phyloP scores from a whole-genome alignment of 2,113 vertebrate species.

The Laterallus jamaicensis region DNA sequence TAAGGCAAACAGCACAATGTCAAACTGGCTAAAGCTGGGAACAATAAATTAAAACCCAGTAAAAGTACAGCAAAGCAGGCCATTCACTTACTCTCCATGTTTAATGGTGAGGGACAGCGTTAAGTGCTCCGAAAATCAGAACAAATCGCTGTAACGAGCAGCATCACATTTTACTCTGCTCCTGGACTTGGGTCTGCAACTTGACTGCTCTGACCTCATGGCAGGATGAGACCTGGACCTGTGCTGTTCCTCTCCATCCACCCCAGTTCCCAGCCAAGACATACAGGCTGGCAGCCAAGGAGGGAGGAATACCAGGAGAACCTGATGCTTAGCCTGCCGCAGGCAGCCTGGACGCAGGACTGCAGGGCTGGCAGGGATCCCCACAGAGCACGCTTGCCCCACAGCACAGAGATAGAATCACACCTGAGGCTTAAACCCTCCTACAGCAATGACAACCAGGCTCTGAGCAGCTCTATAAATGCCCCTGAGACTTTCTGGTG shows the following conservation, averaged over 20 bases:
- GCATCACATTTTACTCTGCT: not conserved
- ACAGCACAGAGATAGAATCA: not conserved
- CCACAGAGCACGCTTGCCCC: not conserved
- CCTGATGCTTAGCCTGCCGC: fast-evolving
- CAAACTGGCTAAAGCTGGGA: not conserved
- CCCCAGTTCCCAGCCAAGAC: not conserved
- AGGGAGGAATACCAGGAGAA: not conserved
- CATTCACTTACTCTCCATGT: not conserved
- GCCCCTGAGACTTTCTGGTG: not conserved
- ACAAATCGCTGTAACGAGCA: not conserved
- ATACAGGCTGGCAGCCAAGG: fast-evolving
- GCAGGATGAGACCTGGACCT: not conserved
- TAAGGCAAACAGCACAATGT: not conserved
- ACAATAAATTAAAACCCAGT: not conserved
- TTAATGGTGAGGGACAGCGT: not conserved
- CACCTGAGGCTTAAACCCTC: not conserved
- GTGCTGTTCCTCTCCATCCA: fast-evolving
- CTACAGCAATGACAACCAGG: fast-evolving
- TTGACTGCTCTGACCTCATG: not conserved
- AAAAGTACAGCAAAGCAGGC: not conserved
- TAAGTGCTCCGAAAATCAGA: not conserved
- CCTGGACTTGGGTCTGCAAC: not conserved
- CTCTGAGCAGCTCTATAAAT: not conserved
- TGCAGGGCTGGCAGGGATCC: not conserved
- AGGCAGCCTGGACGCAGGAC: not conserved